Evolutionary conservation across 1,140 invertebrate species (phyloP).

Genomic region (Bombus breviceps): DNA sequence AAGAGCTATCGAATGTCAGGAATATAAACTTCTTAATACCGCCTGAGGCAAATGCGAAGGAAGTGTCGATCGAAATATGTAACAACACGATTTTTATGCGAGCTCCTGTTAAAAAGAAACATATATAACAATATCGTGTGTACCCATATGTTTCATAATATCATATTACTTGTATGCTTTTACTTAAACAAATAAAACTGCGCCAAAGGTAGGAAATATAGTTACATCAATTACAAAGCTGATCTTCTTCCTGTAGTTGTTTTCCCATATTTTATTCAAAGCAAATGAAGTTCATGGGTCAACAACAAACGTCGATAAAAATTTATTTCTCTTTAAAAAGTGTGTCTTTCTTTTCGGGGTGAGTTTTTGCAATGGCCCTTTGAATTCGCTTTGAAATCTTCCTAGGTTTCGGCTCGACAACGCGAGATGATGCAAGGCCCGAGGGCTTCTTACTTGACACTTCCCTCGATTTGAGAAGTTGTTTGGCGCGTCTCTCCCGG

Average conservation of each 20-base stretch:
- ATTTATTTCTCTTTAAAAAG: constrained; percentile 61
- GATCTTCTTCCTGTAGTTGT: constrained; percentile 36
- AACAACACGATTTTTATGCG: constrained; percentile 58
- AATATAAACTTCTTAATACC: constrained; percentile 64
- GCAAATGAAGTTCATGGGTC: constrained; percentile 62
- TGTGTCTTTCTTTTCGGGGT: constrained; percentile 44
- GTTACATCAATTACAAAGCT: constrained; percentile 5
- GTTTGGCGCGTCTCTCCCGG: constrained; percentile 82
- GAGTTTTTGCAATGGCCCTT: constrained; percentile 48
- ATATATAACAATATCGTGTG: neutral
- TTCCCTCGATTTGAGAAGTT: neutral
- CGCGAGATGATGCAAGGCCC: fast-evolving
- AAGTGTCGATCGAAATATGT: constrained; percentile 59
- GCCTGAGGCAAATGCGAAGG: constrained; percentile 53
- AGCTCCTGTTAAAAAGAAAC: constrained; percentile 24
- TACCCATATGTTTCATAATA: neutral
- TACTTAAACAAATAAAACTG: neutral
- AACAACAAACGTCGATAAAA: constrained; percentile 41
- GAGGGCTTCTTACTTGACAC: fast-evolving
- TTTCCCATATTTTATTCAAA: constrained; percentile 68
- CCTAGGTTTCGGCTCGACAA: too few relatives aligned
- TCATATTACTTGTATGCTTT: neutral
- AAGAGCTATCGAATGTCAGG: constrained; percentile 24
- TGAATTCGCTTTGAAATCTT: constrained; percentile 58
- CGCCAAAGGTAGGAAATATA: constrained; percentile 1